A percentile compares a stretch with the other conserved stretches of the same genome.
These are phyloP conservation scores for Myrmecophaga tridactyla DNA, from an alignment of 2,113 vertebrate genomes.

Conservation along the genomic window DNA sequence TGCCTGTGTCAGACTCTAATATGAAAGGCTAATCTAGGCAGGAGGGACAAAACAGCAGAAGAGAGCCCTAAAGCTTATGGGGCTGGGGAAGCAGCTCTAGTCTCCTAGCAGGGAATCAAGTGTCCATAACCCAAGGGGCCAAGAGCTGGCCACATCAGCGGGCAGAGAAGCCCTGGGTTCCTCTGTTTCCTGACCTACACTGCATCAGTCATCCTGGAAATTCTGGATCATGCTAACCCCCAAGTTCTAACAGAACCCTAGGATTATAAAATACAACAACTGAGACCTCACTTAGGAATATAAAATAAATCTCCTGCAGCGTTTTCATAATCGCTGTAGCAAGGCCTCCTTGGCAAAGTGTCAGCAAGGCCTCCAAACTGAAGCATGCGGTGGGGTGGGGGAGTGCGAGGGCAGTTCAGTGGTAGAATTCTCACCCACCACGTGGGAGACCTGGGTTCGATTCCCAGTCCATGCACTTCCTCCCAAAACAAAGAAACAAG, in stretches of 20 bases:
- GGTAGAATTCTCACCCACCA: too few relatives aligned
- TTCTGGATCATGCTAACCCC: neutral
- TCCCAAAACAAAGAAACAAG: too few relatives aligned
- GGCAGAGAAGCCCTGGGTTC: accelerated
- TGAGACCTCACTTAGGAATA: neutral
- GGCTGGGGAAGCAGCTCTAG: neutral
- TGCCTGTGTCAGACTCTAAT: neutral
- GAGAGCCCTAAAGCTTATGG: too few relatives aligned
- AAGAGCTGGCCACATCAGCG: neutral
- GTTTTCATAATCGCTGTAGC: too few relatives aligned
- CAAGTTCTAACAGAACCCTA: neutral
- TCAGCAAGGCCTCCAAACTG: neutral
- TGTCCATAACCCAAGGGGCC: too few relatives aligned
- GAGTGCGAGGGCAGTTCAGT: too few relatives aligned
- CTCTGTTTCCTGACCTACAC: neutral
- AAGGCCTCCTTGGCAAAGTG: neutral
- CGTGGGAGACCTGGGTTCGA: too few relatives aligned
- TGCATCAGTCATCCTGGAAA: neutral
- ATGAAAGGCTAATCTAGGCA: too few relatives aligned
- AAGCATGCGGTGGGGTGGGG: too few relatives aligned
- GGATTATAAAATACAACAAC: neutral
- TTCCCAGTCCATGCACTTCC: too few relatives aligned
- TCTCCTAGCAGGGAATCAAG: neutral
- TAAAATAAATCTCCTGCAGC: neutral
- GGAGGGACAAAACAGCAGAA: neutral